A percentile compares a stretch with the other conserved stretches of the same genome.
These are phyloP conservation scores for Pterostichus madidus DNA, from an alignment of 2,888 invertebrate genomes.

Conservation along the genomic window DNA sequence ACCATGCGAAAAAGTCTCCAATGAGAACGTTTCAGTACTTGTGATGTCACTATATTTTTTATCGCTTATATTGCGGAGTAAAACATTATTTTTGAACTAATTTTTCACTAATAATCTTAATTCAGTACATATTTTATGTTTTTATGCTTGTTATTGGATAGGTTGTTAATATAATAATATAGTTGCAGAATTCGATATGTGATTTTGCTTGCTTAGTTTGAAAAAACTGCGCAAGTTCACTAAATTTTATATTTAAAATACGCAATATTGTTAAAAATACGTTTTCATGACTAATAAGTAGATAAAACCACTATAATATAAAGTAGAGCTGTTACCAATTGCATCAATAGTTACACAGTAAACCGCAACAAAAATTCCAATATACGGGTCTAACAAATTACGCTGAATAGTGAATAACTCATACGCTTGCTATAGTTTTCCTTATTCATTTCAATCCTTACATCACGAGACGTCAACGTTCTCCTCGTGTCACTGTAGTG, in stretches of 20 bases:
- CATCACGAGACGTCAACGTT: conserved; percentile 31
- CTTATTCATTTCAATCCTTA: conserved; percentile 9
- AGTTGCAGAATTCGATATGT: no score
- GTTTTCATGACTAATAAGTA: background rate
- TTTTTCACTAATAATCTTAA: no score
- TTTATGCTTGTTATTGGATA: no score
- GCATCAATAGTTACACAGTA: background rate
- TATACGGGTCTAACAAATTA: conserved; percentile 11
- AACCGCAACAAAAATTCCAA: conserved; percentile 25
- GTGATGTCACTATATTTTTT: no score
- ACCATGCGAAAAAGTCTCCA: no score
- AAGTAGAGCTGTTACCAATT: background rate
- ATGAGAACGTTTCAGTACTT: no score
- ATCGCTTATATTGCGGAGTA: no score
- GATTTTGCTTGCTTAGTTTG: no score
- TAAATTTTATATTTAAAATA: background rate
- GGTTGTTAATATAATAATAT: no score
- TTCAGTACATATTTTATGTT: no score
- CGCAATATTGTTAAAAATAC: background rate
- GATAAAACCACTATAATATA: conserved; percentile 9
- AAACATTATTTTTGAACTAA: no score
- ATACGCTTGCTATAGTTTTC: conserved; percentile 16
- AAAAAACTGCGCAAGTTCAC: no score
- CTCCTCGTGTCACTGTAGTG: background rate
- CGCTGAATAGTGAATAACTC: background rate